These are phyloP conservation scores for Pangasius djambal DNA, from an alignment of 2,797 vertebrate genomes.

Conservation along the genomic window DNA sequence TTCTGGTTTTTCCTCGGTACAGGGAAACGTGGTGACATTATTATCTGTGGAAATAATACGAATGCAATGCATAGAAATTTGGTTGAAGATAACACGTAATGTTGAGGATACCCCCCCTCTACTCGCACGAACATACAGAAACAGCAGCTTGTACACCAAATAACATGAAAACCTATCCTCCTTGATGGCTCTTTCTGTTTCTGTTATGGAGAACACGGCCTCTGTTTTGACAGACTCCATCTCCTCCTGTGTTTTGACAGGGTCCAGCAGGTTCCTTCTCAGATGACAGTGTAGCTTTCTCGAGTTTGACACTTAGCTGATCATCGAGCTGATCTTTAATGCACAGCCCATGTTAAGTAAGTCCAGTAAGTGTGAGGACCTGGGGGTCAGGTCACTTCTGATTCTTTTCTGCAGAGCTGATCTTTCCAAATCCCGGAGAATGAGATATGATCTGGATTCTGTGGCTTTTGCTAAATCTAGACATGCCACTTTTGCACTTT, in stretches of 20 bases:
- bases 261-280: conserved; percentile 23
- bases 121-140: not conserved
- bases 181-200: conserved; percentile 8
- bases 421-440: not conserved
- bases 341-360: not conserved
- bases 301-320: not conserved
- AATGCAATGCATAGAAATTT: not conserved
- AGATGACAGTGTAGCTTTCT: not conserved
- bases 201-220: not conserved
- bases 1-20: not conserved
- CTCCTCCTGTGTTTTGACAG: conserved; percentile 44
- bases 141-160: not conserved
- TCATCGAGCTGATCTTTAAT: conserved; percentile 18
- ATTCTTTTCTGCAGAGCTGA: not conserved
- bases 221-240: conserved; percentile 18
- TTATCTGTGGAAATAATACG: not conserved
- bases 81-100: not conserved
- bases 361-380: not conserved
- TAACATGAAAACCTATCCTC: not conserved
- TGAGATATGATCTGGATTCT: not conserved
- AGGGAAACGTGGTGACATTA: not conserved
- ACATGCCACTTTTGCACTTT: not conserved
- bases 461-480: not conserved
- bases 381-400: not conserved
- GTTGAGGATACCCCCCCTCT: not conserved